Conservation (phyloP, 1,140 invertebrate genomes). For the Ceratosolen fusciceps region DNA sequence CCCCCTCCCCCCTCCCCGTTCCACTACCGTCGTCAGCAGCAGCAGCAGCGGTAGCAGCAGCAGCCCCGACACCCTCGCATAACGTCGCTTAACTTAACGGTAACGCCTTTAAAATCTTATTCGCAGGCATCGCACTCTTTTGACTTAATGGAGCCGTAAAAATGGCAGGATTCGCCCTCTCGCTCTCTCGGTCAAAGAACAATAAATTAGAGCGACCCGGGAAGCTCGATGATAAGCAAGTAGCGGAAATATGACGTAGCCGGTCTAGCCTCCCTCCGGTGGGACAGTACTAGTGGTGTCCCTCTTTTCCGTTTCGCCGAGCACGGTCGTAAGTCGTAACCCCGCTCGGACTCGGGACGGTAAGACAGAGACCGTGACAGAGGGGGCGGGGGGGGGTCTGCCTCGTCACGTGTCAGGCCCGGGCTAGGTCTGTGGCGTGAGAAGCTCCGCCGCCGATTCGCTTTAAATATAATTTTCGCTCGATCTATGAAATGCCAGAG, state of each 20-base stretch:
- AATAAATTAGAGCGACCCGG: constrained; percentile 19
- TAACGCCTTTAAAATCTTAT: constrained; percentile 13
- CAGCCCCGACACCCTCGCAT: too few species aligned
- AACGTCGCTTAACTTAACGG: not conserved
- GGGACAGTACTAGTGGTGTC: too few species aligned
- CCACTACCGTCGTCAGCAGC: too few species aligned
- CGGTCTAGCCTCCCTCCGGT: too few species aligned
- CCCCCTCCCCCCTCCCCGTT: too few species aligned
- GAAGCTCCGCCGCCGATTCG: constrained; percentile 12
- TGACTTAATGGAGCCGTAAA: not conserved
- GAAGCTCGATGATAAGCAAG: not conserved
- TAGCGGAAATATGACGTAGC: not conserved
- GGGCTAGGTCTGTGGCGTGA: not conserved
- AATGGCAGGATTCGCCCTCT: constrained; percentile 4
- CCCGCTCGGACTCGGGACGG: too few species aligned
- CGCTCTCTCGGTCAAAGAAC: not conserved
- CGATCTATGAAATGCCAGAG: not conserved
- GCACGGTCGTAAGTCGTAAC: too few species aligned
- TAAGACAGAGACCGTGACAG: too few species aligned
- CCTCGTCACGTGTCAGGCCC: not conserved
- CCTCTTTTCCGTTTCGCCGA: too few species aligned
- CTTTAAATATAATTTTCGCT: constrained; percentile 2
- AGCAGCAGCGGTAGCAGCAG: too few species aligned
- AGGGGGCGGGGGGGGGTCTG: not conserved
- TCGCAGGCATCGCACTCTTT: not conserved